phyloP scores from a whole-genome alignment of 1,140 invertebrate species.

The Drosophila repleta region DNA sequence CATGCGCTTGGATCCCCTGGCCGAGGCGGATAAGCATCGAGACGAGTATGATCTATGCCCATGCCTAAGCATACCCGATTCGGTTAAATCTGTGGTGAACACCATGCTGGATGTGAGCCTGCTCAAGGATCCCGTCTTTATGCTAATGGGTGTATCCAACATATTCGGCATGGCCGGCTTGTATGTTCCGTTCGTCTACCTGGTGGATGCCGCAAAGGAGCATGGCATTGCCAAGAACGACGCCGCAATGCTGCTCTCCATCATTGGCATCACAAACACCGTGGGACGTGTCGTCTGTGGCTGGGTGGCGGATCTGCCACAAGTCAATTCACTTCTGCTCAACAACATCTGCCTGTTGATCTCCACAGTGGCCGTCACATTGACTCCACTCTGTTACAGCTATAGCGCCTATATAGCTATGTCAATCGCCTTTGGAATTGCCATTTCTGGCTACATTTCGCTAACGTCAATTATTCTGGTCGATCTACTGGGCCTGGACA shows the following conservation, averaged over 20 bases:
- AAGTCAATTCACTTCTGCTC: slow-evolving; percentile 95
- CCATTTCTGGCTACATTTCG: slow-evolving; percentile 98
- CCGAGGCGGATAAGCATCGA: slow-evolving; percentile 87
- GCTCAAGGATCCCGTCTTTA: slow-evolving; percentile 95
- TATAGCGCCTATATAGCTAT: slow-evolving; percentile 92
- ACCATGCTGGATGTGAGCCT: slow-evolving; percentile 97
- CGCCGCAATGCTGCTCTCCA: slow-evolving; percentile 95
- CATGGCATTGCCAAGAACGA: slow-evolving; percentile 89
- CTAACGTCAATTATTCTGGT: slow-evolving; percentile 99
- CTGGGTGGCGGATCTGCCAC: slow-evolving; percentile 92
- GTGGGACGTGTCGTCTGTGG: slow-evolving; percentile 94
- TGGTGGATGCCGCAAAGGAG: slow-evolving; percentile 91
- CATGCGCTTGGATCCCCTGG: slow-evolving; percentile 71
- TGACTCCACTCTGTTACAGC: slow-evolving; percentile 92
- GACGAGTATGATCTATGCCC: slow-evolving; percentile 90
- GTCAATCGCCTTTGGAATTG: slow-evolving; percentile 96
- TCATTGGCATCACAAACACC: slow-evolving; percentile 98
- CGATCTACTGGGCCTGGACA: slow-evolving; percentile 96
- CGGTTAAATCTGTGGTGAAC: slow-evolving; percentile 91
- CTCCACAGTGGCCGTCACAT: slow-evolving; percentile 92
- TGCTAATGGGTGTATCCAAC: slow-evolving; percentile 97
- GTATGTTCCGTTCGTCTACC: slow-evolving; percentile 97
- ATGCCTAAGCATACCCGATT: slow-evolving; percentile 91
- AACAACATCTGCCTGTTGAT: slow-evolving; percentile 97
- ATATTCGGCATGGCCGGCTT: slow-evolving; percentile 95